Conservation (phyloP, 2,797 vertebrate species). For the Notolabrus celidotus region DNA sequence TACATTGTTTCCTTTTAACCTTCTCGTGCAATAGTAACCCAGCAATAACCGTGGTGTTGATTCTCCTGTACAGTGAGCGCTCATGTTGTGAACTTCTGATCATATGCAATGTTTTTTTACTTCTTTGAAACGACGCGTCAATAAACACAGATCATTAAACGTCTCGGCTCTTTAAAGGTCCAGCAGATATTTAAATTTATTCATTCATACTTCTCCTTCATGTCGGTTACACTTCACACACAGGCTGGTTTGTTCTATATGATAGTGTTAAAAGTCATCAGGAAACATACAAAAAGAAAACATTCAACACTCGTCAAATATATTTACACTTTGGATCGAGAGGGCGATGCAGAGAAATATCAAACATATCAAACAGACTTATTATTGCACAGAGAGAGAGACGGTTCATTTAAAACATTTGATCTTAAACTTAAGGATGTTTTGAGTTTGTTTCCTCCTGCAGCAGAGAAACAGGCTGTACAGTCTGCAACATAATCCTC, state of each 20-base stretch:
- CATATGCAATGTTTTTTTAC: constrained; percentile 69
- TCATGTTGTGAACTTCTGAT: constrained; percentile 64
- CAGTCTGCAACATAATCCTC: too few species aligned
- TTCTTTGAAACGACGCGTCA: constrained; percentile 50
- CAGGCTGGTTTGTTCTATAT: constrained; percentile 20
- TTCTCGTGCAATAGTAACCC: constrained; percentile 68
- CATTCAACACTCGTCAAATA: too few species aligned
- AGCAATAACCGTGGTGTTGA: constrained; percentile 79
- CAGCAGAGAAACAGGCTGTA: too few species aligned
- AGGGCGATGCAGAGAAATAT: constrained; percentile 1
- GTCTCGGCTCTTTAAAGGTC: constrained; percentile 48
- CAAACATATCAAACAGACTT: constrained; percentile 1
- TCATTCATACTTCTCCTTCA: constrained; percentile 65
- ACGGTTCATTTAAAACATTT: too few species aligned
- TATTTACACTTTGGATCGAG: constrained; percentile 35
- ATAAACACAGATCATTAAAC: constrained; percentile 73
- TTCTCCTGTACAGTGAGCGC: constrained; percentile 34
- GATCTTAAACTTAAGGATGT: too few species aligned
- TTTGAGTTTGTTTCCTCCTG: too few species aligned
- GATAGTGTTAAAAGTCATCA: background rate
- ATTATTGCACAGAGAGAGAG: constrained; percentile 13
- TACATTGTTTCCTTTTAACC: constrained; percentile 39
- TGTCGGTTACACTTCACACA: constrained; percentile 42
- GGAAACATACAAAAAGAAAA: constrained; percentile 1
- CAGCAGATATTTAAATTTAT: constrained; percentile 62